phyloP scores from a whole-genome alignment of 2,113 vertebrate genomes.

The Alces alces region DNA sequence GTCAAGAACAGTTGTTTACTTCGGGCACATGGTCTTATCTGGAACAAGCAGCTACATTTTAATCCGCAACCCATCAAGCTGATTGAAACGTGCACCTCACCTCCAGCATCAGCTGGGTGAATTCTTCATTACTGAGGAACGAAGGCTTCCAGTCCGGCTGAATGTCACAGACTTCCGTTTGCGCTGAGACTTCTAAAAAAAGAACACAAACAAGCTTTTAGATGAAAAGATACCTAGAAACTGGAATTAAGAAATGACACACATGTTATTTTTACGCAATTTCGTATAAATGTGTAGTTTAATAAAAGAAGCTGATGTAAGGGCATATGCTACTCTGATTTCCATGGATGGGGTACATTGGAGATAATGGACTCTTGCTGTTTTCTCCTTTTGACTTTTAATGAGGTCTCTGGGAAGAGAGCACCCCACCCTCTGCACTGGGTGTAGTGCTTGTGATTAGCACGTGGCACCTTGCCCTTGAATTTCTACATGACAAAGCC shows the following conservation, averaged over 20 bases:
- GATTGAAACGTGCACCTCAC: slow-evolving; percentile 67
- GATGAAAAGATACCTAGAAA: background rate
- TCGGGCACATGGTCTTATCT: background rate
- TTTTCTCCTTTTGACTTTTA: background rate
- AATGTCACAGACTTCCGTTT: slow-evolving; percentile 83
- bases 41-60: background rate
- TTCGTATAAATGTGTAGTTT: background rate
- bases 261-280: background rate
- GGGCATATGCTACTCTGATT: background rate
- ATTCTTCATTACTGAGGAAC: slow-evolving; percentile 88
- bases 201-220: slow-evolving; percentile 39
- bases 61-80: background rate
- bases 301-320: background rate
- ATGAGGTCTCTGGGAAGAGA: background rate
- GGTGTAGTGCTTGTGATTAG: background rate
- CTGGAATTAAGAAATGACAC: background rate
- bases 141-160: slow-evolving; percentile 88
- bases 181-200: slow-evolving; percentile 82
- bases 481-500: background rate
- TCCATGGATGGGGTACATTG: background rate
- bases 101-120: slow-evolving; percentile 89
- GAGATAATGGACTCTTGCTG: background rate
- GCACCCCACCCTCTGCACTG: background rate
- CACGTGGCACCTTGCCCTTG: background rate
- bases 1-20: background rate